Evolutionary conservation across 53 echinoderm and acorn worm species (phyloP), one percentile per base, ranked within the genome.

Genomic region (Echinometra lucunter): DNA sequence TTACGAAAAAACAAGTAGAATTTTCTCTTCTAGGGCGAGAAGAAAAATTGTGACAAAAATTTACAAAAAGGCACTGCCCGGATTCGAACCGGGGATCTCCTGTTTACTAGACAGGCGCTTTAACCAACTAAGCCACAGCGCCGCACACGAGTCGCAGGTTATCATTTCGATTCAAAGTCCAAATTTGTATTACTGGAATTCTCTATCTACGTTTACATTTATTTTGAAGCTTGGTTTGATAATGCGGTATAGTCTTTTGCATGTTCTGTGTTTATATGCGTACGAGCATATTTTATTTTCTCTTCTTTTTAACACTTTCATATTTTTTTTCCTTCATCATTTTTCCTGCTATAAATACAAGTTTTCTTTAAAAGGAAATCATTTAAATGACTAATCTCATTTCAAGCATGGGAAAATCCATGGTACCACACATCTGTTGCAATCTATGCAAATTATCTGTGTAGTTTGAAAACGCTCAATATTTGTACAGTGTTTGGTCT

Each of bases 31-130:
- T n/a, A n/a, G n/a, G n/a, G n/a, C n/a, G n/a, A n/a, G n/a, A n/a
- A n/a, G n/a, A n/a, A n/a, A n/a, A n/a, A n/a, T n/a, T n/a, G n/a
- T n/a, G n/a, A n/a, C n/a, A n/a, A n/a, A n/a, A 1, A 53, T 53
- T 53, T 9, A 34, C 66, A 94, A 94, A n/a, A 66, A 96, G 96
- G 96, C 96, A 96, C 96, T 94, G 53, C 96, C 96, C 96, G 96
- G 96, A 96, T 72, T 96, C 88, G 96, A 96, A 96, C 96, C 96
- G 96, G 96, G 96, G 96, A 96, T 96, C 96, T 96, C 96, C 96
- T 96, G 96, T 96, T 96, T 96, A 96, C 96, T 96, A 96, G 96
- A 96, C 96, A 96, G 96, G 96, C 96, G 96, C 94, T 95, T 95
- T 95, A 95, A 95, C 95, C 95, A 93, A 94, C 95, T 96, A 94